These are phyloP conservation scores for Mythimna pallens DNA, from an alignment of 2,888 invertebrate genomes.

Conservation along the genomic window DNA sequence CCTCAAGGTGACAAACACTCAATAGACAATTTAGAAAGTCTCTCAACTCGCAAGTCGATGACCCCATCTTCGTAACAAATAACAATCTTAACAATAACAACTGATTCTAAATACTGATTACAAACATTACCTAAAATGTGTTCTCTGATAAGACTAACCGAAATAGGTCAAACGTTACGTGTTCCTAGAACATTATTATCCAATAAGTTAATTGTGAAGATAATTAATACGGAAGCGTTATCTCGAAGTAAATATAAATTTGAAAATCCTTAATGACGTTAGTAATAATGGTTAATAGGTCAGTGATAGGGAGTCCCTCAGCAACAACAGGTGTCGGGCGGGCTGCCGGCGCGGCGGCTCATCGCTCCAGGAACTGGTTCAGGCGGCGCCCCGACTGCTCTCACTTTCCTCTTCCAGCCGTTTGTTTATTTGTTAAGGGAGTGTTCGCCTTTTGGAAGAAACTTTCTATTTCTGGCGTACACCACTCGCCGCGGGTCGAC, in stretches of 20 bases:
- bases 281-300: conserved; percentile 83
- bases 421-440: conserved; percentile 89
- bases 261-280: conserved; percentile 73
- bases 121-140: conserved; percentile 25
- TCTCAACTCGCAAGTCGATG: conserved; percentile 83
- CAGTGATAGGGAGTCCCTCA: conserved; percentile 73
- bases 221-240: conserved; percentile 68
- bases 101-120: conserved; percentile 10
- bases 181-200: conserved; percentile 63
- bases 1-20: conserved; percentile 87
- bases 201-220: conserved; percentile 70
- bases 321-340: conserved; percentile 72
- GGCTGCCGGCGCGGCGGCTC: conserved; percentile 53
- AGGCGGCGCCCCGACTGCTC: conserved; percentile 80
- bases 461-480: conserved; percentile 90
- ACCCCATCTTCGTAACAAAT: conserved; percentile 71
- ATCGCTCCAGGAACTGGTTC: conserved; percentile 80
- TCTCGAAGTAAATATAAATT: conserved; percentile 65
- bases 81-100: conserved; percentile 48
- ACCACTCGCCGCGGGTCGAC: conserved; percentile 86
- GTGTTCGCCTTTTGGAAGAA: conserved; percentile 82
- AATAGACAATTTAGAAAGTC: conserved; percentile 89
- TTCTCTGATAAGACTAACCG: conserved; percentile 31
- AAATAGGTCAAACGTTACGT: conserved; percentile 56
- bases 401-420: conserved; percentile 87